Base-by-base conservation (phyloP, 2,888 invertebrate genomes). In the Eristalinus aeneus region DNA sequence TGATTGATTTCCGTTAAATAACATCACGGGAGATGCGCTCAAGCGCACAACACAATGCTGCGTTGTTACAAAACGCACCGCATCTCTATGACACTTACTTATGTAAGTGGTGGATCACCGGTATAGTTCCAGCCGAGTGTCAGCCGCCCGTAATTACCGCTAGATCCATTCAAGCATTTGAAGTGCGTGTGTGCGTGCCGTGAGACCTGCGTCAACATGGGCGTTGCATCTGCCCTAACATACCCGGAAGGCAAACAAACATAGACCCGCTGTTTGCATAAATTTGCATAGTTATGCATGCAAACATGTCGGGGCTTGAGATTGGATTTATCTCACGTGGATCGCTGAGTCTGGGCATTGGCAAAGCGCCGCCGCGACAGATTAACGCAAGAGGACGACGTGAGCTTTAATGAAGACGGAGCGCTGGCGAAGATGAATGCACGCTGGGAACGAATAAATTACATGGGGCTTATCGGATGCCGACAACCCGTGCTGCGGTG, bases 381-480 rank as follows among this genome's bases (percentile, higher is more conserved):
- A 46, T 46, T 46, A 46, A 46, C 16, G 46, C 16, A 0, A 16
- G 46, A 46, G 0, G 46, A n/a, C 46, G 46, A 46, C 16, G 46
- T 46, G 46, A 46, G 46, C 6, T 46, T 46, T 46, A 16, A 16
- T 46, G 46, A 46, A 46, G 46, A 46, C 8, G 46, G 16, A 46
- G 46, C 8, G 46, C 46, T 16, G 46, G 46, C 8, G 46, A 46
- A 46, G 46, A 46, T 46, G 46, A 16, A 54, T 72, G 61, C 22
- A 32, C 63, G 63, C 53, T 63, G 53, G 61, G 27, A 36, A 53
- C n/a, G 22, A 39, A 74, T 74, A 74, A 74, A 74, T 74, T 65
- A 65, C 32, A 65, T 8, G 22, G n/a, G n/a, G 6, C 12, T 10
- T 23, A 56, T 34, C 11, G 32, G 68, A 68, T 56, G 12, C 53